Base-by-base conservation (phyloP, 2,888 invertebrate genomes). In the Orchestes rusci region DNA sequence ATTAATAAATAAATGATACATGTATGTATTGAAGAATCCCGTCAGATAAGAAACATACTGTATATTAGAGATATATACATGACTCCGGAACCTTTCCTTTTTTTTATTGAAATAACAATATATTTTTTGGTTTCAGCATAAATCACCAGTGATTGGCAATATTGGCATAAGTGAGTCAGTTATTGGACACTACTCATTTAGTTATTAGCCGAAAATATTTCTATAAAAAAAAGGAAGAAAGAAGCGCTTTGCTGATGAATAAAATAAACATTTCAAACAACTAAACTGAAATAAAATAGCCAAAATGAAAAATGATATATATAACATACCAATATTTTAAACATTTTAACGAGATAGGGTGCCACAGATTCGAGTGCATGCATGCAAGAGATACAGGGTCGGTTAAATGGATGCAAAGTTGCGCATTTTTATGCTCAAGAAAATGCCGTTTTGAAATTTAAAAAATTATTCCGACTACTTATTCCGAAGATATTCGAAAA, bases 161-260 rank as follows among this genome's bases (percentile, higher is more conserved):
- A n/a, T n/a, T n/a, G n/a, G 23, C 23, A 23, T 23, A 23, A 23
- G 23, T 23, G 23, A 23, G 23, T 23, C 23, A 23, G 23, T 23
- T 10, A 23, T 23, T 23, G 23, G 23, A 5, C 23, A 23, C 23
- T 23, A 23, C 23, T 23, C 23, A 7, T 23, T 23, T 7, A 23
- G 23, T 23, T 23, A 23, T 23, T n/a, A 10, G 23, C 23, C 23
- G 23, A 7, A 23, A 10, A 23, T 23, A 23, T 23, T 23, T 23
- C 10, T 23, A 23, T 23, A 23, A 23, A 23, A 10, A 23, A 23
- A 23, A 23, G 23, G 10, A 23, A 23, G 23, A 23, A 23, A 23
- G n/a, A 23, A 23, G 23, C 7, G 23, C 23, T 23, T 23, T 23
- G 23, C 23, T 23, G 23, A 23, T 23, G 10, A 10, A 23, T 5